Base-by-base conservation (phyloP, 1,140 invertebrate genomes). In the Lamellibrachia luymesi region DNA sequence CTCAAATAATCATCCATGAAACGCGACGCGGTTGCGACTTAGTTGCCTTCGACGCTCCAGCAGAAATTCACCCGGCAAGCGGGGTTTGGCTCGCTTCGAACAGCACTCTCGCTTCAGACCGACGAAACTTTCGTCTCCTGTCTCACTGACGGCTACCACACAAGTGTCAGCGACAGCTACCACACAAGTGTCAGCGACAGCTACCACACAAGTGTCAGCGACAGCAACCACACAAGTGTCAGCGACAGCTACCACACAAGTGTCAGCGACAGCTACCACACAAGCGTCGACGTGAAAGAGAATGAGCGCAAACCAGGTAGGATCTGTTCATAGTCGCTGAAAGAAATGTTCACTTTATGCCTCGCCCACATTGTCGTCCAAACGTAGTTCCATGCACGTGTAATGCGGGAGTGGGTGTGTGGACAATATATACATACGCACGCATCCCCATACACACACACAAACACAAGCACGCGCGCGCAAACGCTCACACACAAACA, bases 1-100 rank as follows among this genome's bases (percentile, higher is more conserved):
- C 64, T 80, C 64, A 80, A 80, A 80, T 80, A 80, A 80, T 80
- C 64, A 80, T 80, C 64, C 64, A 80, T 80, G 64, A 80, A 80
- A 80, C 64, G 64, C 64, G 64, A 80, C 64, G 64, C 64, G 64
- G 13, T 22, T 22, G 8, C 4, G 64, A 80, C 5, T 10, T 80
- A 22, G 8, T 22, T 80, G 64, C 17, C 64, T 22, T 2, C 4
- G 64, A 80, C 64, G 25, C 64, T 80, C 64, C 64, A 22, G 2
- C 64, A 80, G 13, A 80, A 80, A 56, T 17, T 6, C 52, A 56
- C 0, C 1, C 64, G 4, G 64, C 64, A 10, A 17, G 17, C 5
- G 64, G 64, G 64, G 13, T 80, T 80, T 22, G 64, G 64, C 1
- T 80, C 64, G 64, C 64, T 80, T 22, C 13, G 17, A 22, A 80